Evolutionary conservation across 2,888 invertebrate species (phyloP).

Genomic region (Drosophila vallismaia): DNA sequence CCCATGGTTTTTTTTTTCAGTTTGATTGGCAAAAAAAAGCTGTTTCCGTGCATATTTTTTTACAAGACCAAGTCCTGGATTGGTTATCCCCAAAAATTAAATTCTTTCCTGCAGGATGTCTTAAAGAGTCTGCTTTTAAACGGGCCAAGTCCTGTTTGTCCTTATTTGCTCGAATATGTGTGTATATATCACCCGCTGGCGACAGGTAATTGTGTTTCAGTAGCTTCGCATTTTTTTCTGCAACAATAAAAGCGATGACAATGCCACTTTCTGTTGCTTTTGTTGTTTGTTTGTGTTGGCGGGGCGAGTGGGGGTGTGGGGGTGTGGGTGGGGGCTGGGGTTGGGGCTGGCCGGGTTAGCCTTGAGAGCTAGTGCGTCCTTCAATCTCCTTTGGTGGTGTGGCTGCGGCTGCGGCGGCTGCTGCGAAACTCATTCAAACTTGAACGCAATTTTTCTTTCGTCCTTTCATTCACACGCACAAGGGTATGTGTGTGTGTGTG

Average conservation of each 20-base stretch:
- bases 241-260: conserved; percentile 58
- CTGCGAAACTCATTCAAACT: conserved; percentile 67
- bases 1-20: too few relatives aligned
- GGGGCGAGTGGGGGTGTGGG: neutral
- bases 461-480: conserved; percentile 38
- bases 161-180: neutral
- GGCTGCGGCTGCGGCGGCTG: conserved; percentile 25
- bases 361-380: conserved; percentile 58
- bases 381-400: conserved; percentile 35
- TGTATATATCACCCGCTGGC: conserved; percentile 46
- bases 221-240: conserved; percentile 16
- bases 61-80: neutral
- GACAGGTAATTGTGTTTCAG: conserved; percentile 67
- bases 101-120: neutral
- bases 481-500: neutral
- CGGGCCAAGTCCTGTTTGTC: neutral
- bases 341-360: conserved; percentile 30
- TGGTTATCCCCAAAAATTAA: too few relatives aligned
- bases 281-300: conserved; percentile 46
- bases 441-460: conserved; percentile 70
- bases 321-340: neutral
- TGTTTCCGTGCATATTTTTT: too few relatives aligned
- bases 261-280: conserved; percentile 54
- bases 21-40: too few relatives aligned
- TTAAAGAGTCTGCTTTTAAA: conserved; percentile 6